Percentiles rank a stretch among this genome's conserved stretches.
These are phyloP conservation scores for Candidula unifasciata DNA, from an alignment of 2,888 invertebrate genomes.

Conservation along the genomic window DNA sequence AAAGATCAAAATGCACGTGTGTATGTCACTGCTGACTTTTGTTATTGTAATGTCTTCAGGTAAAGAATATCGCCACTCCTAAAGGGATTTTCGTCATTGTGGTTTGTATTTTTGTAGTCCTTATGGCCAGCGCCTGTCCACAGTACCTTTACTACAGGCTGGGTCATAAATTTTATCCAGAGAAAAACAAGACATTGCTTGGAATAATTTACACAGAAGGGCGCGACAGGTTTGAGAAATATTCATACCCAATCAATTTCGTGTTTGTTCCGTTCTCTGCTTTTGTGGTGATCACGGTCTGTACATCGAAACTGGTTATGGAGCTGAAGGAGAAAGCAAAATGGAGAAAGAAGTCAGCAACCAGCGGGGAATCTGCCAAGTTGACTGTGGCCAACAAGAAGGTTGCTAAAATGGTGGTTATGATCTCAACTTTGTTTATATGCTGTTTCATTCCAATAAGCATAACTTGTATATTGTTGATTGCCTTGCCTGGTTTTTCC, in stretches of 20 bases:
- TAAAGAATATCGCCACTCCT: neutral
- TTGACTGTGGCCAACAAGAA: neutral
- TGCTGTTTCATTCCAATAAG: neutral
- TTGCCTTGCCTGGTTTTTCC: neutral
- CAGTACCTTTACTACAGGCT: neutral
- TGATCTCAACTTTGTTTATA: slow-evolving; percentile 9
- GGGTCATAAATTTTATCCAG: neutral
- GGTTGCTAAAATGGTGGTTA: slow-evolving; percentile 16
- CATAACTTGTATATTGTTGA: neutral
- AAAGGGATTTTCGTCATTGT: neutral
- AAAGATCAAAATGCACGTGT: too few relatives aligned
- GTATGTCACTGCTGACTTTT: too few relatives aligned
- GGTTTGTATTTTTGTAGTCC: neutral
- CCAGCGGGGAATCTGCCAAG: neutral
- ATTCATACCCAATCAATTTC: neutral
- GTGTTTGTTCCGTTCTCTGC: neutral
- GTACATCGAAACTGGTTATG: neutral
- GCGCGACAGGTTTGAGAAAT: neutral
- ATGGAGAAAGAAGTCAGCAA: neutral
- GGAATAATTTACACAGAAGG: neutral
- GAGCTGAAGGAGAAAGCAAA: neutral
- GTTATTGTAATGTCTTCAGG: neutral
- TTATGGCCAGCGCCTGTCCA: neutral
- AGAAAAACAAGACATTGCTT: neutral
- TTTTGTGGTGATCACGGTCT: neutral